phyloP scores from a whole-genome alignment of 2,797 vertebrate species.

The Cuculus canorus region DNA sequence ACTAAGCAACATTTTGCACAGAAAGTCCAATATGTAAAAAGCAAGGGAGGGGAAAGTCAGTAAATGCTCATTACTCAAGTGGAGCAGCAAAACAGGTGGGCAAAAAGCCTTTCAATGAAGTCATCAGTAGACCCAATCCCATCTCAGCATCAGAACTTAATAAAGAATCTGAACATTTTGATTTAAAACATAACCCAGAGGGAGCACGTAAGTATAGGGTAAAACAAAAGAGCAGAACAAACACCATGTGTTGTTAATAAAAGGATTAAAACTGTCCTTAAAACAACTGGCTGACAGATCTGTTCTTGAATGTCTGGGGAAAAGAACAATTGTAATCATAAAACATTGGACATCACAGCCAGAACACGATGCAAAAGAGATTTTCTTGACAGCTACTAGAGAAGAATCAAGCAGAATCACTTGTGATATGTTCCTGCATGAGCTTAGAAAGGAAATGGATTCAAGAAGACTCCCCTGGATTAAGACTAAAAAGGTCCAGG shows the following conservation, averaged over 20 bases:
- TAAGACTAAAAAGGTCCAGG: neutral
- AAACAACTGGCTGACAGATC: neutral
- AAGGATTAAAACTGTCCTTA: neutral
- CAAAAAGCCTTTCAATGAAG: neutral
- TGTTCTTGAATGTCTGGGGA: neutral
- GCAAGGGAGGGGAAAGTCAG: too few relatives aligned
- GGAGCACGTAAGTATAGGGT: fast-evolving
- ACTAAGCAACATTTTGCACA: neutral
- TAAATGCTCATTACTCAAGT: neutral
- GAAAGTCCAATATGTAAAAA: neutral
- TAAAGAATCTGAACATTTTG: neutral
- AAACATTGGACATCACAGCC: neutral
- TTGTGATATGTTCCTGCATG: neutral
- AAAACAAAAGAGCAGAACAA: neutral
- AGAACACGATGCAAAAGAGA: neutral
- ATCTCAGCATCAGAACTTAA: neutral
- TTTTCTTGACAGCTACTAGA: neutral
- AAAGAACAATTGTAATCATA: neutral
- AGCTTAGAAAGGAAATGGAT: neutral
- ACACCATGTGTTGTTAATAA: neutral
- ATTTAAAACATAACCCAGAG: neutral
- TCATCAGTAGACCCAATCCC: neutral
- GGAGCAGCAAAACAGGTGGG: neutral
- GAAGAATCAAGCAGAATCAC: neutral
- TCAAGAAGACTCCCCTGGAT: neutral